These are phyloP conservation scores for Heterocephalus glaber DNA, from an alignment of 2,113 vertebrate species.

Conservation along the genomic window DNA sequence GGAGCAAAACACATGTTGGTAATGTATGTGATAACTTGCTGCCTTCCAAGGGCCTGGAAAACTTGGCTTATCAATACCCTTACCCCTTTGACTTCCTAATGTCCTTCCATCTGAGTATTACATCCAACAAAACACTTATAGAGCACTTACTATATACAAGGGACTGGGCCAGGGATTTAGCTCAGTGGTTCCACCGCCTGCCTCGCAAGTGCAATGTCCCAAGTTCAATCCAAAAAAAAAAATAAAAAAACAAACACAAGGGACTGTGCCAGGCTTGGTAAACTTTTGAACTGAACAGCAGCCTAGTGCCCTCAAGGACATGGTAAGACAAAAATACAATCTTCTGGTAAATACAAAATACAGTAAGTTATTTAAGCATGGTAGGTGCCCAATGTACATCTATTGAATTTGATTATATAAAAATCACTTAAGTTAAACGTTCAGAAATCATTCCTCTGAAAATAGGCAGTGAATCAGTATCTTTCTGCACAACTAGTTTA, in stretches of 20 bases:
- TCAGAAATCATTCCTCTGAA: conserved; percentile 4
- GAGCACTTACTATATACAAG: background rate
- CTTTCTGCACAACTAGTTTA: conserved; percentile 1
- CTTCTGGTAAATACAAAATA: background rate
- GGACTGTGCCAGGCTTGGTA: background rate
- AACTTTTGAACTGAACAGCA: background rate
- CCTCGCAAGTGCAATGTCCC: no score
- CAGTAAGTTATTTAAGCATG: background rate
- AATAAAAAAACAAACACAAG: no score
- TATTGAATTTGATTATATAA: conserved; percentile 17
- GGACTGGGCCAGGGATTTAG: background rate
- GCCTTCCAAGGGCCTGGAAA: background rate
- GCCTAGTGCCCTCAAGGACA: background rate
- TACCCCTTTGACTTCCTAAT: background rate
- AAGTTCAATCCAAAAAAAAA: no score
- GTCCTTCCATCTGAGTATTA: background rate
- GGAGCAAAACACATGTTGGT: background rate
- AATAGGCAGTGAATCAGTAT: background rate
- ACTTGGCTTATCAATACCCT: background rate
- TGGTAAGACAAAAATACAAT: background rate
- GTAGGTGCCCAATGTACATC: background rate
- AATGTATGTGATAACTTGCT: background rate
- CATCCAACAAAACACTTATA: background rate
- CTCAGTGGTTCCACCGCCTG: no score
- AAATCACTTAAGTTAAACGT: conserved; percentile 47